These are phyloP conservation scores for Machaerirhynchus nigripectus DNA, from an alignment of 2,113 vertebrate genomes.

Conservation along the genomic window DNA sequence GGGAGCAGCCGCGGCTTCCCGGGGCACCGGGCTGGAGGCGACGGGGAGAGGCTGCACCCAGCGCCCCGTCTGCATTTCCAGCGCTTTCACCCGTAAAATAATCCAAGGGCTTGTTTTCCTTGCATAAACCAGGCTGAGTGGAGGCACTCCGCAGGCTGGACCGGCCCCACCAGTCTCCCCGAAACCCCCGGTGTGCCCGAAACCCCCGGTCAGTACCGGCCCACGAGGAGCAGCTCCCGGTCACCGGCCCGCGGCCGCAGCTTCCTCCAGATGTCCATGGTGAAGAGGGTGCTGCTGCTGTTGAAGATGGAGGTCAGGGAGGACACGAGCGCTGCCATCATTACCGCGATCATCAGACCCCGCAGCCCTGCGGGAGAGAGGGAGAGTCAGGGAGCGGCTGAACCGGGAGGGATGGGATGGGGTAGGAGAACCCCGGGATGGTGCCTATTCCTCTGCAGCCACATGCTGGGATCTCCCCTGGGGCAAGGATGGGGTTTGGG, in stretches of 20 bases:
- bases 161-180: neutral
- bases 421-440: neutral
- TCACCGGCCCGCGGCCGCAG: constrained; percentile 76
- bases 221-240: constrained; percentile 85
- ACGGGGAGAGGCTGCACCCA: neutral
- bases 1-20: neutral
- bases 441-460: neutral
- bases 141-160: neutral
- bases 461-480: rapidly evolving
- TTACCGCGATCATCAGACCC: constrained; percentile 88
- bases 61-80: neutral
- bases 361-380: constrained; percentile 78
- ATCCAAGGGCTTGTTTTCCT: neutral
- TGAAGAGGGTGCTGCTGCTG: constrained; percentile 90
- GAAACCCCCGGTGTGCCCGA: neutral
- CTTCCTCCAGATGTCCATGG: constrained; percentile 91
- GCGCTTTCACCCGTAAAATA: neutral
- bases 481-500: neutral
- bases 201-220: constrained; percentile 68
- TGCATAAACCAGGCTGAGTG: neutral
- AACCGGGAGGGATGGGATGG: neutral
- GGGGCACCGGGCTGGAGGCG: rapidly evolving
- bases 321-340: constrained; percentile 91
- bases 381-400: rapidly evolving
- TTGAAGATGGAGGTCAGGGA: constrained; percentile 90